These are phyloP conservation scores for Agrypnus murinus DNA, from an alignment of 2,888 invertebrate species.

Conservation along the genomic window DNA sequence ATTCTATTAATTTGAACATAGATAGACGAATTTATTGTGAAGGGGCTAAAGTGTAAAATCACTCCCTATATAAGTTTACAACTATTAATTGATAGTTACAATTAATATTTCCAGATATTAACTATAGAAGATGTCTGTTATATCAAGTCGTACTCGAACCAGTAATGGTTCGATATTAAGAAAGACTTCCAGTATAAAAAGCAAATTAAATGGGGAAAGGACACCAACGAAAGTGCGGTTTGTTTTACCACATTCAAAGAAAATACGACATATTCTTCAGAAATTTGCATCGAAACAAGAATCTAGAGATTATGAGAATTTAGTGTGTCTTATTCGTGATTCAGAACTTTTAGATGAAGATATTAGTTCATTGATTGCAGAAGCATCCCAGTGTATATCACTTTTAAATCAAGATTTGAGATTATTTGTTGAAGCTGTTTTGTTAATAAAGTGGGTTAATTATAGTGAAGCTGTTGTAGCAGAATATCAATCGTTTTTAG, in stretches of 20 bases:
- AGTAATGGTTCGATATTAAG: constrained; percentile 54
- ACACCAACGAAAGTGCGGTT: constrained; percentile 68
- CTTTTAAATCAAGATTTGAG: constrained; percentile 75
- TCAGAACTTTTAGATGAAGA: constrained; percentile 75
- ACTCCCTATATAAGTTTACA: no score
- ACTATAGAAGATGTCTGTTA: constrained; percentile 48
- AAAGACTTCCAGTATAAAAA: constrained; percentile 53
- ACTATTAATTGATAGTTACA: no score
- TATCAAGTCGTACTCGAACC: constrained; percentile 43
- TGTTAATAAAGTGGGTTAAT: constrained; percentile 76
- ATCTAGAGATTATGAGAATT: constrained; percentile 72
- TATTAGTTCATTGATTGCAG: constrained; percentile 73
- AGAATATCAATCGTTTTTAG: constrained; percentile 78
- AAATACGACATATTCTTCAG: constrained; percentile 71
- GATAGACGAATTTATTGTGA: no score
- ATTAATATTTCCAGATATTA: no score
- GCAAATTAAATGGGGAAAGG: constrained; percentile 41
- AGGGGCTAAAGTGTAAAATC: no score
- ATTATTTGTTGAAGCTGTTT: constrained; percentile 76
- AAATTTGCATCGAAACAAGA: constrained; percentile 69
- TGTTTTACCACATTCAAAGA: constrained; percentile 70
- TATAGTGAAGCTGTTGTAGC: constrained; percentile 72
- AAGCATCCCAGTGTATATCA: constrained; percentile 76
- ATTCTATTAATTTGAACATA: no score
- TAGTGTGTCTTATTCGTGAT: constrained; percentile 73